Evolutionary conservation across 2,888 invertebrate genomes (phyloP).

Genomic region (Quadroppia sp.): DNA sequence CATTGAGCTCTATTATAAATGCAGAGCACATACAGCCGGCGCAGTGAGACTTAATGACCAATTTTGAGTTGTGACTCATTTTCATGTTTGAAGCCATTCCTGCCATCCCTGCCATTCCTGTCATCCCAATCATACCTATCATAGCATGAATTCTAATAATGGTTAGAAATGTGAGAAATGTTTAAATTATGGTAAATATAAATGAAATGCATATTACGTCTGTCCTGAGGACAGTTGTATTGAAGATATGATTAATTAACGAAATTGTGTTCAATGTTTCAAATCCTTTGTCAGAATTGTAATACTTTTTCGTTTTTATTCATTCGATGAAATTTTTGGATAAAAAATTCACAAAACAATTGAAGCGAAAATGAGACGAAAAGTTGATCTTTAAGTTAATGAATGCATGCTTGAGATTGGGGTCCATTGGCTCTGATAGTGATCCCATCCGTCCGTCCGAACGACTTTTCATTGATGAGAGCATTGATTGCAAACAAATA

Average conservation of each 20-base stretch:
- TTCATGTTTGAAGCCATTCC: background rate
- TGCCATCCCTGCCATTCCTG: background rate
- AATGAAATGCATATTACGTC: slow-evolving; percentile 2
- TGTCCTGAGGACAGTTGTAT: background rate
- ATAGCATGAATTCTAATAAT: background rate
- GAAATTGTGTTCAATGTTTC: too few species aligned
- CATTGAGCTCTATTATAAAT: background rate
- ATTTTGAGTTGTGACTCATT: background rate
- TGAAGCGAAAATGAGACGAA: background rate
- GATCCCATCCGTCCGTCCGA: background rate
- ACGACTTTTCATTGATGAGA: background rate
- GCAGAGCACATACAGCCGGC: background rate
- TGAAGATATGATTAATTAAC: slow-evolving; percentile 19
- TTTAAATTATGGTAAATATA: background rate
- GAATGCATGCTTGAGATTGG: background rate
- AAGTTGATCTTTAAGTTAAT: background rate
- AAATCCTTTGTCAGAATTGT: background rate
- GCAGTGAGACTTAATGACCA: background rate
- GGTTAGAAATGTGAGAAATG: background rate
- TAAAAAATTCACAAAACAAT: background rate
- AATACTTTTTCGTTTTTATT: background rate
- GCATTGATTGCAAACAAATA: background rate
- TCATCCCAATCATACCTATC: background rate
- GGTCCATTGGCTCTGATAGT: background rate
- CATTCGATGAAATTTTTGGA: background rate